Evolutionary conservation across 2,113 vertebrate genomes (phyloP).

Genomic region (Heterotis niloticus): DNA sequence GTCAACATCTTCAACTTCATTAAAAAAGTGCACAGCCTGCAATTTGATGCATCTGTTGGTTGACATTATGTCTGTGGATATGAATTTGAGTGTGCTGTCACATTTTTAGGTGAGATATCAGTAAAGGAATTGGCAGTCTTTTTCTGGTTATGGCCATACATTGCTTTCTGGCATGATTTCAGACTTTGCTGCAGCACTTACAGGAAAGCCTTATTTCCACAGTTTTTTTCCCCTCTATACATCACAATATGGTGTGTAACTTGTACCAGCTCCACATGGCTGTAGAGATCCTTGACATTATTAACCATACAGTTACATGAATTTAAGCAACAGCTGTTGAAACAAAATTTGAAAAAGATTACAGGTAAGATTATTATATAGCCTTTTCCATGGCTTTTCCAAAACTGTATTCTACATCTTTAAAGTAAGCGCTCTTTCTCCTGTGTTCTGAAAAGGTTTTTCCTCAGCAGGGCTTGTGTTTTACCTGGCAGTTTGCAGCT

Average conservation of each 20-base stretch:
- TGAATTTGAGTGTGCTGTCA: neutral
- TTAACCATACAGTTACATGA: no score
- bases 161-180: neutral
- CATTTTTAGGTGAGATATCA: neutral
- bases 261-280: no score
- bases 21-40: neutral
- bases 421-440: no score
- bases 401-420: no score
- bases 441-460: no score
- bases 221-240: no score
- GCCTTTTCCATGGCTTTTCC: no score
- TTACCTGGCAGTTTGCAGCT: slow-evolving; percentile 36
- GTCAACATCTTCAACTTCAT: neutral
- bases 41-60: neutral
- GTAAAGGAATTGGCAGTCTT: neutral
- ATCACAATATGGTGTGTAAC: no score
- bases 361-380: neutral
- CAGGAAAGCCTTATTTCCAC: no score
- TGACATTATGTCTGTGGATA: neutral
- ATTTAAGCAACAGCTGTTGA: neutral
- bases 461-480: no score
- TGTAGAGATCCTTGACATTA: no score
- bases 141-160: neutral
- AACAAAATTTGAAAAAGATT: neutral
- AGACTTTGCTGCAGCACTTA: no score